A percentile compares a stretch with the other conserved stretches of the same genome.
Conservation (phyloP, 2,113 vertebrate species). For the Crotalus helleri region DNA sequence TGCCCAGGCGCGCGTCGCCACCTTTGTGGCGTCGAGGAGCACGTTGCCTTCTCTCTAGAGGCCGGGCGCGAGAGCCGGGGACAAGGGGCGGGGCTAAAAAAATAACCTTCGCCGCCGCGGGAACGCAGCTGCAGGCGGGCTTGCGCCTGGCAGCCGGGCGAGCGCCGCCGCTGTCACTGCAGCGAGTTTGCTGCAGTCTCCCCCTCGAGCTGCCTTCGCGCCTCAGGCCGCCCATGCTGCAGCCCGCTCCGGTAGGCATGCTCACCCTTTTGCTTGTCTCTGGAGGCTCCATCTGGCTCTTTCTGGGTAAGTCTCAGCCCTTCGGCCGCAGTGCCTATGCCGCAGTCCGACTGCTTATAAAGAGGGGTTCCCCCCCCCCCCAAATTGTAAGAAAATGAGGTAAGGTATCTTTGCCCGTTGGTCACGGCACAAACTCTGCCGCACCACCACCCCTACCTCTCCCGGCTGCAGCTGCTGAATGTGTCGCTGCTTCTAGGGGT, state of each 20-base stretch:
- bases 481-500: not conserved
- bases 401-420: not conserved
- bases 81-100: constrained; percentile 20
- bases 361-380: not conserved
- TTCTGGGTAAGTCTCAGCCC: constrained; percentile 67
- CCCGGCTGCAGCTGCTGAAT: not conserved
- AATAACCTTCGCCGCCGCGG: constrained; percentile 32
- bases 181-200: constrained; percentile 46
- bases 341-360: not conserved
- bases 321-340: not conserved
- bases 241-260: constrained; percentile 64
- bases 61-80: not conserved
- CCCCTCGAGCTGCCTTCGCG: not conserved
- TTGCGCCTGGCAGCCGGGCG: not conserved
- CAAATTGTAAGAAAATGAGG: not conserved
- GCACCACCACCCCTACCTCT: not conserved
- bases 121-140: not conserved
- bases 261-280: constrained; percentile 73
- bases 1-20: not conserved
- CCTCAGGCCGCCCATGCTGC: constrained; percentile 46
- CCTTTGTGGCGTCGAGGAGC: not conserved
- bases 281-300: constrained; percentile 71
- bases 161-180: constrained; percentile 36
- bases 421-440: not conserved
- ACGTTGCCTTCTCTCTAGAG: not conserved